A percentile compares a stretch with the other conserved stretches of the same genome.
Evolutionary conservation across 2,113 vertebrate species (phyloP).

Genomic region (Trinectes maculatus): DNA sequence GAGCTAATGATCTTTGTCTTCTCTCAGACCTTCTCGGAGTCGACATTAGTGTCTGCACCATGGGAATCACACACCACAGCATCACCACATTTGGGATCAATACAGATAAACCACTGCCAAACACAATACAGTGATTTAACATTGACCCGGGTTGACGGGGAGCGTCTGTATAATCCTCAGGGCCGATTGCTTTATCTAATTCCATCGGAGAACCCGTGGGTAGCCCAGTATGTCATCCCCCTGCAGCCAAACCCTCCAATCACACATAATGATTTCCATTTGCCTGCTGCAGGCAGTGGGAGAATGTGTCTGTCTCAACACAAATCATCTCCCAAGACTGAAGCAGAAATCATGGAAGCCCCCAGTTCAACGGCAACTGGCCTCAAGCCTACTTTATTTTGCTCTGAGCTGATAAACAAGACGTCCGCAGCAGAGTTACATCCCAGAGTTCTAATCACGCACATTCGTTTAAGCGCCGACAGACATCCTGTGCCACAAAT

Average conservation of each 20-base stretch:
- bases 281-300: conserved; percentile 45
- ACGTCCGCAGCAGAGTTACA: neutral
- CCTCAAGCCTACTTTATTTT: neutral
- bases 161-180: conserved; percentile 19
- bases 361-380: conserved; percentile 19
- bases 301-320: conserved; percentile 34
- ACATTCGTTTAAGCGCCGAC: neutral
- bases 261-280: conserved; percentile 75
- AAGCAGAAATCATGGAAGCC: conserved; percentile 18
- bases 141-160: conserved; percentile 30
- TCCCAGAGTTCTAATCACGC: neutral
- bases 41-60: conserved; percentile 13
- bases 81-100: conserved; percentile 17
- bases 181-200: conserved; percentile 61
- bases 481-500: conserved; percentile 3
- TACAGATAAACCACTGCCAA: conserved; percentile 35
- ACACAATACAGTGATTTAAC: conserved; percentile 41
- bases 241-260: conserved; percentile 66
- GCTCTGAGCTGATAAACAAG: conserved; percentile 13
- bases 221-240: conserved; percentile 50
- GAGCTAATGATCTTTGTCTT: conserved; percentile 46
- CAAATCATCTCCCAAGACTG: conserved; percentile 26
- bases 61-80: conserved; percentile 18
- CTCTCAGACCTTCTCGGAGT: conserved; percentile 43
- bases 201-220: conserved; percentile 50